Evolutionary conservation across 2,113 vertebrate species (phyloP), one percentile per base, ranked within the genome.

Genomic region (Diphyllodes magnificus): DNA sequence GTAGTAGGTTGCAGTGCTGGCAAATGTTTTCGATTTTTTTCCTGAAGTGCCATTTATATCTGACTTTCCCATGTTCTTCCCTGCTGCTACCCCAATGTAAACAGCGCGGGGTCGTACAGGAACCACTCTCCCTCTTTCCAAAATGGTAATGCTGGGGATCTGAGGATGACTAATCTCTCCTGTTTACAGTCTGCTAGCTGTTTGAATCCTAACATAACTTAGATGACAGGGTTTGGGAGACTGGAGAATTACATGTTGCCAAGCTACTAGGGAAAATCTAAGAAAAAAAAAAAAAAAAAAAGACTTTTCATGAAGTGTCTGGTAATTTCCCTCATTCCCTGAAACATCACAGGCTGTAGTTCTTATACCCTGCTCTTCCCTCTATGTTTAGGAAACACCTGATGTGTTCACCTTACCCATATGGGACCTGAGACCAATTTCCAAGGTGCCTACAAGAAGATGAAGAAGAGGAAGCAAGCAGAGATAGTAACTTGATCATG

Each of bases 121-220:
- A 94, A 79, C 77, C 78, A 54, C 81, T 91, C 84, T 96, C 75
- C 71, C 72, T 86, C 61, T 88, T 82, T 90, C 89, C 91, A 92
- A 82, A 95, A 79, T 53, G 84, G 66, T 75, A 64, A 69, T 91
- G 73, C 87, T 88, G 80, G 64, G 53, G 94, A 93, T 95, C 78
- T 57, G 78, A 57, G 89, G 81, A 92, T 95, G 94, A 95, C 77
- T 96, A 89, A 93, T 89, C 84, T 92, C 87, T 95, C 87, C 89
- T 93, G 89, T 88, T 95, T 93, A 87, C 89, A 97, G 94, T 91
- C 86, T 95, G 91, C 91, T 93, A 91, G 70, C 89, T 82, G 61
- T 75, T 92, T 82, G 84, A 92, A 92, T 96, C 93, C 95, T 95
- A 79, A 95, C 93, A 87, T 79, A 85, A 89, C 93, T 95, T 89